A percentile compares a stretch with the other conserved stretches of the same genome.
Conservation (phyloP, 2,113 vertebrate genomes). For the Pogonocichla stellata region DNA sequence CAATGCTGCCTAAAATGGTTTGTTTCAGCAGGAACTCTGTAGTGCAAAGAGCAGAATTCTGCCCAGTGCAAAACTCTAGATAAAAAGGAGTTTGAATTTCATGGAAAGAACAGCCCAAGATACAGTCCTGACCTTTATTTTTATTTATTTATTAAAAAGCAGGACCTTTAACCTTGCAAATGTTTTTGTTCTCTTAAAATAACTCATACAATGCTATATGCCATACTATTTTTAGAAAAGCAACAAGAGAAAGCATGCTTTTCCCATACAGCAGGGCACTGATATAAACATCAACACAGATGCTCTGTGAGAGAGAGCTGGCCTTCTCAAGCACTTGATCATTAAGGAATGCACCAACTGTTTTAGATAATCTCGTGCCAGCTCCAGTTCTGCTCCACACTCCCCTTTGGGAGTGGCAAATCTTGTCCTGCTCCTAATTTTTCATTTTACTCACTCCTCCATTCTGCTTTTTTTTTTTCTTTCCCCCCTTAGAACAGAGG, state of each 20-base stretch:
- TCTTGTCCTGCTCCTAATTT: slow-evolving; percentile 78
- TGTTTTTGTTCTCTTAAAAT: slow-evolving; percentile 82
- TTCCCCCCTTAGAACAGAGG: slow-evolving; percentile 55
- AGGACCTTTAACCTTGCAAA: slow-evolving; percentile 78
- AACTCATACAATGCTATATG: slow-evolving; percentile 79
- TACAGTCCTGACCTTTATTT: slow-evolving; percentile 65
- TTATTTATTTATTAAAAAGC: slow-evolving; percentile 72
- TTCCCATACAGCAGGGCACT: slow-evolving; percentile 82
- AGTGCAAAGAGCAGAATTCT: neutral
- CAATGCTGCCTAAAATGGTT: slow-evolving; percentile 55
- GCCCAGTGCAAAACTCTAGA: slow-evolving; percentile 29
- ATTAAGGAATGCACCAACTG: slow-evolving; percentile 99
- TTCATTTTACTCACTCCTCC: slow-evolving; percentile 83
- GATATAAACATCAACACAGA: slow-evolving; percentile 90
- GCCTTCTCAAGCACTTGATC: slow-evolving; percentile 92
- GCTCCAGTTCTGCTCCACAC: slow-evolving; percentile 91
- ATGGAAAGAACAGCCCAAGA: slow-evolving; percentile 45
- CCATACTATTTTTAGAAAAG: slow-evolving; percentile 79
- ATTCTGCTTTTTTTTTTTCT: slow-evolving; percentile 41
- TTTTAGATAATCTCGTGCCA: slow-evolving; percentile 97
- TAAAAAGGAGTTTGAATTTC: slow-evolving; percentile 48
- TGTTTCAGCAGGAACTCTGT: slow-evolving; percentile 40
- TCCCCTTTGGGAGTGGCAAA: slow-evolving; percentile 85
- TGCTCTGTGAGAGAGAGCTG: slow-evolving; percentile 81
- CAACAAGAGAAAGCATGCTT: slow-evolving; percentile 79